Conservation (phyloP, 2,113 vertebrate species). For the Ahaetulla prasina region DNA sequence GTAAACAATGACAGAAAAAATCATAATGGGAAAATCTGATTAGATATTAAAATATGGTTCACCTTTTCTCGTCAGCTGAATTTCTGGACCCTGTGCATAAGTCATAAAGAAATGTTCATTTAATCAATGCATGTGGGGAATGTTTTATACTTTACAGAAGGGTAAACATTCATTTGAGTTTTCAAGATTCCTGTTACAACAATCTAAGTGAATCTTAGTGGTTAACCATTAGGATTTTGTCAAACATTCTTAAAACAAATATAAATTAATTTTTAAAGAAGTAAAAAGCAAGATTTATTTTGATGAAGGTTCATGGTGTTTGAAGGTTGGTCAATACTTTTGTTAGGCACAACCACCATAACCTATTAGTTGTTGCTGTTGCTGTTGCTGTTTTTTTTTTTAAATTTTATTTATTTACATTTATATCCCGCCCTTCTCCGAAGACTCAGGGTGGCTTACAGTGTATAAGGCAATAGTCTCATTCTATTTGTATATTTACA, state of each 20-base stretch:
- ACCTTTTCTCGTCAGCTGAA: neutral
- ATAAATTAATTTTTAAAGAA: neutral
- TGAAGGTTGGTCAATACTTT: neutral
- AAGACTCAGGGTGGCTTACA: no score
- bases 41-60: conserved; percentile 1
- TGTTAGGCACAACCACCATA: neutral
- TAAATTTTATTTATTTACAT: no score
- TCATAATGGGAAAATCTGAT: neutral
- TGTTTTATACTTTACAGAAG: neutral
- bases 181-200: neutral
- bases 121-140: neutral
- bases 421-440: no score
- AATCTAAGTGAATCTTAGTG: neutral
- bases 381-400: no score
- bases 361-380: neutral
- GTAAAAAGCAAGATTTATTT: neutral
- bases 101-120: neutral
- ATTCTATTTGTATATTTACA: no score
- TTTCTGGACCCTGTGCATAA: neutral
- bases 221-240: neutral
- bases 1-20: neutral
- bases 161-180: neutral
- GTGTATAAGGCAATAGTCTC: no score
- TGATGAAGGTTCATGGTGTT: neutral
- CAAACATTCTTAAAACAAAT: neutral